Evolutionary conservation across 1,140 invertebrate genomes (phyloP).

Genomic region (Aradophagus sp.): DNA sequence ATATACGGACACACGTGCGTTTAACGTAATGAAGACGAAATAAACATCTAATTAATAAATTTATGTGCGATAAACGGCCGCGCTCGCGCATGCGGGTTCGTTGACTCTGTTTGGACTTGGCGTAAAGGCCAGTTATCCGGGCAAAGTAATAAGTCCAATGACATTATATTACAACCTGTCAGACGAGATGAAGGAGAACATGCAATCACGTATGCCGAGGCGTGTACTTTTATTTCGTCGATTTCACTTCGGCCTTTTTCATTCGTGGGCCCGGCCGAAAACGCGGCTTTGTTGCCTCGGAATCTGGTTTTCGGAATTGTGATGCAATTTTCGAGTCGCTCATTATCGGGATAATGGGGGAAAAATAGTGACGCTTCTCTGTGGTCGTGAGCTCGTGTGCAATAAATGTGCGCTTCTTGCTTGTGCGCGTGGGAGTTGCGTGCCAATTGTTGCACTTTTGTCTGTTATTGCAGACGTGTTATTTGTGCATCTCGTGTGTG

Average conservation of each 20-base stretch:
- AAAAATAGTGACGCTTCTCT: slow-evolving; percentile 5
- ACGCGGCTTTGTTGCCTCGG: slow-evolving; percentile 9
- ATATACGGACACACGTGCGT: slow-evolving; percentile 37
- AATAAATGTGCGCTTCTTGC: too few relatives aligned
- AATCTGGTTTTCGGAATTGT: slow-evolving; percentile 9
- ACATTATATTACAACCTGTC: slow-evolving; percentile 62
- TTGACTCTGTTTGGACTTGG: slow-evolving; percentile 54
- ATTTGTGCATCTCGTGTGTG: not conserved
- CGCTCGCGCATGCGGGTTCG: slow-evolving; percentile 38
- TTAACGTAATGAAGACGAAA: slow-evolving; percentile 46
- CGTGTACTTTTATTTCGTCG: slow-evolving; percentile 32
- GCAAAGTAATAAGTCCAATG: slow-evolving; percentile 59
- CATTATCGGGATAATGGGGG: not conserved
- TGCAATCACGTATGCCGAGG: slow-evolving; percentile 53
- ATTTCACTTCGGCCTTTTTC: slow-evolving; percentile 2
- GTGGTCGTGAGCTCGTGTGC: too few relatives aligned
- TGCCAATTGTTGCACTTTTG: too few relatives aligned
- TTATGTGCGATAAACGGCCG: slow-evolving; percentile 41
- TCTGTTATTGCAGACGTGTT: too few relatives aligned
- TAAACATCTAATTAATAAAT: slow-evolving; percentile 54
- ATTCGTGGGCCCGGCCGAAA: not conserved
- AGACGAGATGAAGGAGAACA: slow-evolving; percentile 58
- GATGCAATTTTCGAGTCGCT: slow-evolving; percentile 8
- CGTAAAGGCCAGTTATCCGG: slow-evolving; percentile 50
- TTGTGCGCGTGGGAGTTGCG: too few relatives aligned